phyloP scores from a whole-genome alignment of 2,888 invertebrate species.

The Rambutsinella grinnellia region DNA sequence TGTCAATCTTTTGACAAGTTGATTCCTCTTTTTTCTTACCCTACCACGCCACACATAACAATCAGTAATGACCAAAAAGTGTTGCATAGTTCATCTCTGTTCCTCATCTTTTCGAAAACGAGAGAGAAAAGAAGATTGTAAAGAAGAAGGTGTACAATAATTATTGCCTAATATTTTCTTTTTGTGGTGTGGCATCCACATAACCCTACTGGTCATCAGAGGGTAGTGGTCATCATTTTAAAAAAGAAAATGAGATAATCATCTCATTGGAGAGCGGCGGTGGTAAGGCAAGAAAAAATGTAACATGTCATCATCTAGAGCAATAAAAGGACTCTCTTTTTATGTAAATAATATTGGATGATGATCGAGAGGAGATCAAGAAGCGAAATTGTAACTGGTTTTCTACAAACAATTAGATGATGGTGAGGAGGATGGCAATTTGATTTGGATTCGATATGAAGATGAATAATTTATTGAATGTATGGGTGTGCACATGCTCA shows the following conservation, averaged over 20 bases:
- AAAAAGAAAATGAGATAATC: not conserved
- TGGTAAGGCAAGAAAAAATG: not conserved
- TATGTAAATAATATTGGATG: slow-evolving; percentile 3
- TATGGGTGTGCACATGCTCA: too few relatives aligned
- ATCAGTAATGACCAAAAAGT: not conserved
- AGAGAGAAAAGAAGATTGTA: slow-evolving; percentile 7
- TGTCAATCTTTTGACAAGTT: slow-evolving; percentile 51
- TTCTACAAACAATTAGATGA: too few relatives aligned
- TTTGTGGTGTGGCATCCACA: slow-evolving; percentile 19
- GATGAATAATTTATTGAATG: too few relatives aligned
- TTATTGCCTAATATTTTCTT: slow-evolving; percentile 23
- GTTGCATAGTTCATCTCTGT: not conserved
- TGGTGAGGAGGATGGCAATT: too few relatives aligned
- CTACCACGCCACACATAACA: not conserved
- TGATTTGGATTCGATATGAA: too few relatives aligned
- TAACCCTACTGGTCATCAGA: not conserved
- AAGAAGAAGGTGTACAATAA: not conserved
- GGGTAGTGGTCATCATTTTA: not conserved
- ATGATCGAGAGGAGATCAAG: not conserved
- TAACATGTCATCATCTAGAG: slow-evolving; percentile 44
- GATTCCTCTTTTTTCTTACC: slow-evolving; percentile 11
- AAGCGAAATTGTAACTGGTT: slow-evolving; percentile 32
- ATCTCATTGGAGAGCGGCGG: not conserved
- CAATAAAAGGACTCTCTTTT: slow-evolving; percentile 19
- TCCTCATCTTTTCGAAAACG: not conserved